phyloP scores from a whole-genome alignment of 2,113 vertebrate species.

The Myocastor coypus region DNA sequence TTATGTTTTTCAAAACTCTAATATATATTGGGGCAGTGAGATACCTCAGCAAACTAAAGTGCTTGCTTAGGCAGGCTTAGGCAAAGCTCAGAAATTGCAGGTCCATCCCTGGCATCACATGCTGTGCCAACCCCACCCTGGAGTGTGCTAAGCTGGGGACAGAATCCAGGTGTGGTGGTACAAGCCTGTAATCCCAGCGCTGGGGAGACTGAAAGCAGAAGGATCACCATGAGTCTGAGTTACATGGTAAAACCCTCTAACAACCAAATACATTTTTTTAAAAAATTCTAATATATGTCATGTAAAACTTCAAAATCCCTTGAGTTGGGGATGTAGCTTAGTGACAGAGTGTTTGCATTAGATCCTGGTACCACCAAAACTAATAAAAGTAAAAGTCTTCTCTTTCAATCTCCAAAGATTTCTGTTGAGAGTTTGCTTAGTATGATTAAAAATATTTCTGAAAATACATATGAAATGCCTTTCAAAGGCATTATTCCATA shows the following conservation, averaged over 20 bases:
- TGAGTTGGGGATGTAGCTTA: background rate
- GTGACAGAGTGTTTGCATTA: background rate
- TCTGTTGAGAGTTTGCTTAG: slow-evolving; percentile 25
- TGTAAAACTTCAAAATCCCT: slow-evolving; percentile 27
- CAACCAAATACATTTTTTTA: too few species aligned
- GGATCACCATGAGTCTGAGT: too few species aligned
- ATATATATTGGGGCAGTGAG: background rate
- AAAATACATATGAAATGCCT: background rate
- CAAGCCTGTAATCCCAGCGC: too few species aligned
- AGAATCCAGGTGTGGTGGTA: too few species aligned
- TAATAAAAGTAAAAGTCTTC: background rate
- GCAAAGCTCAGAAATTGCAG: too few species aligned
- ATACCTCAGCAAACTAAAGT: too few species aligned
- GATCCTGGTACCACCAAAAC: background rate
- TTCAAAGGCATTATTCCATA: slow-evolving; percentile 34
- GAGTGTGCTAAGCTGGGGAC: too few species aligned
- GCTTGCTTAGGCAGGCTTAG: too few species aligned
- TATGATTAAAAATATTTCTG: background rate
- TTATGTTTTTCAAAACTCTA: slow-evolving; percentile 29
- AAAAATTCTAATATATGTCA: background rate
- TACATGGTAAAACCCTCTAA: too few species aligned
- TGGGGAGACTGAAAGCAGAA: too few species aligned
- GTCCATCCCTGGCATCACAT: too few species aligned
- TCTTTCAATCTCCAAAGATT: background rate
- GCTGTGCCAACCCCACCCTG: too few species aligned